Evolutionary conservation across 2,113 vertebrate genomes (phyloP), one percentile per base, ranked within the genome.

Genomic region (Coracopsis vasa): DNA sequence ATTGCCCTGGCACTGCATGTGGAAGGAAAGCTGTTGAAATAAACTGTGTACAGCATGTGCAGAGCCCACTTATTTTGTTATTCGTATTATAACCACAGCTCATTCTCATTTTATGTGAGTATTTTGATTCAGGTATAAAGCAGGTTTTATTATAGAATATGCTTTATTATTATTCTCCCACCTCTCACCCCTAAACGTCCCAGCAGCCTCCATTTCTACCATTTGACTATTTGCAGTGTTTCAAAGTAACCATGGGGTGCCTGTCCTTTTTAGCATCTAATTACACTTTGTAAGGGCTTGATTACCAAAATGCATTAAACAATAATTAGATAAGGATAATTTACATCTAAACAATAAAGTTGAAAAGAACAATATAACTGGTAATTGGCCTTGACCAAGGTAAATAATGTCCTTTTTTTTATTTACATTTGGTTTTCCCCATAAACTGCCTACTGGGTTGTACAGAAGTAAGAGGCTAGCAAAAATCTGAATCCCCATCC

Each of bases 401-500:
- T 98, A 98, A 98, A 98, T 98, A 98, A 98, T 96, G 94, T 87
- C 97, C 84, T 95, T 90, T 88, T 97, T 96, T 98, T 98, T 98
- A 98, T 98, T 98, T 98, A 98, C 98, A 98, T 98, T 98, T 98
- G 92, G 96, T 97, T 98, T 97, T 96, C 88, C 71, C 97, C 96
- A 92, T 98, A 98, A 98, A 98, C 97, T 98, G 97, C 98, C 98
- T 98, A 98, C 98, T 98, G 98, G 94, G 97, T 98, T 98, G 94
- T 92, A 90, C 81, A 96, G 97, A 98, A 98, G 97, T 97, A 98
- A 98, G 98, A 98, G 94, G 98, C 97, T 93, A 98, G 98, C 97
- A 98, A 97, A 98, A 98, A 98, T 96, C 97, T 95, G 97, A 97
- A 97, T 98, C 97, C 98, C 98, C 98, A 98, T 98, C 98, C 98